These are phyloP conservation scores for Empidonax traillii DNA, from an alignment of 2,113 vertebrate genomes.

Conservation along the genomic window DNA sequence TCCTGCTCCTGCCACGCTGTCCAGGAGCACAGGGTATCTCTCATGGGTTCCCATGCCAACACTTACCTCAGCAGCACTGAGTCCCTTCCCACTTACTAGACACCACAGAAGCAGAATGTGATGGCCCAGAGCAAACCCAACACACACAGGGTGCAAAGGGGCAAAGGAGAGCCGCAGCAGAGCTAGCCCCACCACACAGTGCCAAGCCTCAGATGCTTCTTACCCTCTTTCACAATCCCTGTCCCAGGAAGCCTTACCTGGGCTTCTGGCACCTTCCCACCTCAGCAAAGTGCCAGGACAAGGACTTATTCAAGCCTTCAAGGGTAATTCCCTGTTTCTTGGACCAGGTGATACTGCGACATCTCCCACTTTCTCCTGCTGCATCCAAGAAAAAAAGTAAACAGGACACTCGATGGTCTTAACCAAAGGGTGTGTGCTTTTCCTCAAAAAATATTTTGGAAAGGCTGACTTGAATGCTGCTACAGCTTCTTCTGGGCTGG, in stretches of 20 bases:
- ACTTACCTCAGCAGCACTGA: neutral
- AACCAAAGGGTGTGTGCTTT: neutral
- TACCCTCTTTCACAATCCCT: neutral
- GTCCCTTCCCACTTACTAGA: neutral
- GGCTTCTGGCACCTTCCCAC: neutral
- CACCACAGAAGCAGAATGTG: neutral
- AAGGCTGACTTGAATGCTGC: neutral
- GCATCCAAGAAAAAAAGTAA: neutral
- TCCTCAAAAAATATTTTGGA: neutral
- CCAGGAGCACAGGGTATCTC: neutral
- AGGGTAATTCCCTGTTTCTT: neutral
- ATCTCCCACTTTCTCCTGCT: neutral
- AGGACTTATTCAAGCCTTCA: neutral
- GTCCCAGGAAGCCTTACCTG: neutral
- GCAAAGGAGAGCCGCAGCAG: neutral
- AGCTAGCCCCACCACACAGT: neutral
- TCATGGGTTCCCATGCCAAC: neutral
- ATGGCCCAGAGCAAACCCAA: neutral
- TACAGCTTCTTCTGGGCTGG: neutral
- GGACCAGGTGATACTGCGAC: neutral
- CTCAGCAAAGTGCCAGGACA: neutral
- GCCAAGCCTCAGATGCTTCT: neutral
- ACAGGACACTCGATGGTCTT: neutral
- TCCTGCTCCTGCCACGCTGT: neutral
- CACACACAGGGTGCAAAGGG: accelerated